Conservation (phyloP, 2,888 invertebrate genomes). For the Lasioglossum lativentre region DNA sequence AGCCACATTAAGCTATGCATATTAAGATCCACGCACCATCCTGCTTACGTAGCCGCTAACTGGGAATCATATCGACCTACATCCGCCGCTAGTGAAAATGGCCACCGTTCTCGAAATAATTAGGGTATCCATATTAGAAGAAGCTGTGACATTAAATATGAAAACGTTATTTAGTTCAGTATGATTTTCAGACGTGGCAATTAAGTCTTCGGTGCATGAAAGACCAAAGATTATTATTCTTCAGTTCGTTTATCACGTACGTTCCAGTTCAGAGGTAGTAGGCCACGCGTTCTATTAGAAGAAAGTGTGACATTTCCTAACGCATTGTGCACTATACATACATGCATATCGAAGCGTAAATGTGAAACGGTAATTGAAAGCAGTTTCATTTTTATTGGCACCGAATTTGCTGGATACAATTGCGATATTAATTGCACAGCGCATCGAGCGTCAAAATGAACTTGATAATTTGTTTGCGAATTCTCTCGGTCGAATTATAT, state of each 20-base stretch:
- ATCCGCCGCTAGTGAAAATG: conserved; percentile 44
- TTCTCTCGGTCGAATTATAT: neutral
- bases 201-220: neutral
- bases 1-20: conserved; percentile 64
- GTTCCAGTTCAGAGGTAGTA: neutral
- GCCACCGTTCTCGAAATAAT: conserved; percentile 24
- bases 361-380: neutral
- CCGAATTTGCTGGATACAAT: too few species aligned
- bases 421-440: neutral
- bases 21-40: conserved; percentile 58
- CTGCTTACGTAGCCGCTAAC: conserved; percentile 52
- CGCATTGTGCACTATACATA: neutral
- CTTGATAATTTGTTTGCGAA: neutral
- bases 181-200: neutral
- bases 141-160: neutral
- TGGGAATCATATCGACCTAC: conserved; percentile 61
- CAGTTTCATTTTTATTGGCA: neutral
- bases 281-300: neutral
- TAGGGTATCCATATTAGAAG: neutral
- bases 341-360: neutral
- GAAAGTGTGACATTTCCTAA: neutral
- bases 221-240: neutral
- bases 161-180: neutral
- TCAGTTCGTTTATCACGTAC: neutral
- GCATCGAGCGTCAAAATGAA: too few species aligned